Base-by-base conservation (phyloP, 2,797 vertebrate genomes). In the Onychomys arenicola region DNA sequence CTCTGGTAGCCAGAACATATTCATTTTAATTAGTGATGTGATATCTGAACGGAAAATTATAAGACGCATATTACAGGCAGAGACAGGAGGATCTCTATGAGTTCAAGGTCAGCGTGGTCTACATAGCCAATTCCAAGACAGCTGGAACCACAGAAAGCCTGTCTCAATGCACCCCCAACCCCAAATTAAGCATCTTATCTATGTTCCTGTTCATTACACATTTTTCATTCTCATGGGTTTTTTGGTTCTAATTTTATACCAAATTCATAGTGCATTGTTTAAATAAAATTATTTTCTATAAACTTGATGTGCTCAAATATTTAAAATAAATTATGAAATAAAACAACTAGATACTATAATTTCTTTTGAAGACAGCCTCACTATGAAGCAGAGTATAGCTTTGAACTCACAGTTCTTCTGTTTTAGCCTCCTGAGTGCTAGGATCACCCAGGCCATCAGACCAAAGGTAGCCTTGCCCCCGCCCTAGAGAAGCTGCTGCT, bases 281-380 rank as follows among this genome's bases (percentile, higher is more conserved):
- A 90, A 85, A 59, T 89, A 82, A 29, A 93, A 63, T 87, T 86
- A 63, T 87, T 86, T 69, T 52, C 86, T 37, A 59, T 52, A 59
- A 89, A 83, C 1, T 91, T 46, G 59, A 95, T 93, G 23, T 63
- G 77, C 67, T 73, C 52, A 87, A 93, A 59, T 63, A 77, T 89
- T 77, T 29, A 75, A 88, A 78, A 46, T 55, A 87, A 71, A 59
- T 65, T 93, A 61, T 81, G 61, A 46, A 16, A 67, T 67, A 57
- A 52, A 93, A 87, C 78, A 89, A 90, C 69, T 76, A 81, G 25
- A 88, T 32, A 83, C 77, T 93, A 63, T 13, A 94, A 37, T 59
- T 88, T 43, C 32, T 46, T 46, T 83, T 46, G 32, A 61, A 83
- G 59, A 32, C 1, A 37, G 40, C 46, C 3, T 11, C 37, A 40